A percentile compares a stretch with the other conserved stretches of the same genome.
Evolutionary conservation across 2,888 invertebrate species (phyloP).

Genomic region (Phrixothrix hirtus): DNA sequence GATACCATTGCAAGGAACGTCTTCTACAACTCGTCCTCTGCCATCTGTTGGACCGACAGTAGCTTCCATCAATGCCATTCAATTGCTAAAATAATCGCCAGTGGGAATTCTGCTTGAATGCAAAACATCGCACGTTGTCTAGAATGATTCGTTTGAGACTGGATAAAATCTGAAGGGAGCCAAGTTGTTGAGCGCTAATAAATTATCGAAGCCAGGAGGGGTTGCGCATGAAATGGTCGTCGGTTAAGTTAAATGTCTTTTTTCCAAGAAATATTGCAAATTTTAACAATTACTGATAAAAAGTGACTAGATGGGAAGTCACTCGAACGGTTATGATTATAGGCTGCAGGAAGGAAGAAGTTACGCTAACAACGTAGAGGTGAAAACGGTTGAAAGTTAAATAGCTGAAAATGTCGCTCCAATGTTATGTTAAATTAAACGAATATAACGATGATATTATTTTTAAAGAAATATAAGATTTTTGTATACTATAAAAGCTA

Average conservation of each 20-base stretch:
- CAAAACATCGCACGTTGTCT: constrained; percentile 38
- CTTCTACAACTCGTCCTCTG: constrained; percentile 33
- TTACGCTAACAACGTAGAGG: constrained; percentile 22
- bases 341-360: constrained; percentile 28
- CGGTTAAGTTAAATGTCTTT: constrained; percentile 28
- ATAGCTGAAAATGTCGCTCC: constrained; percentile 22
- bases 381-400: constrained; percentile 17
- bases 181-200: constrained; percentile 40
- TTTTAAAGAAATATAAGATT: too few relatives aligned
- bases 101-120: constrained; percentile 42
- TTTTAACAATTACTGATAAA: constrained; percentile 37
- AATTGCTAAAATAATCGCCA: constrained; percentile 45
- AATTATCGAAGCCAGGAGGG: constrained; percentile 40
- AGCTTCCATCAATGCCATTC: constrained; percentile 45
- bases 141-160: constrained; percentile 33
- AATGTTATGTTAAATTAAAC: constrained; percentile 10
- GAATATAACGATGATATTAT: too few relatives aligned
- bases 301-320: constrained; percentile 26
- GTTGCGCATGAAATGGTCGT: constrained; percentile 30
- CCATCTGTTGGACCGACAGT: constrained; percentile 34
- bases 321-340: constrained; percentile 26
- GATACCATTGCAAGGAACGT: constrained; percentile 40
- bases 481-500: too few relatives aligned
- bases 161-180: constrained; percentile 39
- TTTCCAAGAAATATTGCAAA: constrained; percentile 32